Evolutionary conservation across 1,140 invertebrate genomes (phyloP), one percentile per base, ranked within the genome.

Genomic region (Lasioglossum baleicum): DNA sequence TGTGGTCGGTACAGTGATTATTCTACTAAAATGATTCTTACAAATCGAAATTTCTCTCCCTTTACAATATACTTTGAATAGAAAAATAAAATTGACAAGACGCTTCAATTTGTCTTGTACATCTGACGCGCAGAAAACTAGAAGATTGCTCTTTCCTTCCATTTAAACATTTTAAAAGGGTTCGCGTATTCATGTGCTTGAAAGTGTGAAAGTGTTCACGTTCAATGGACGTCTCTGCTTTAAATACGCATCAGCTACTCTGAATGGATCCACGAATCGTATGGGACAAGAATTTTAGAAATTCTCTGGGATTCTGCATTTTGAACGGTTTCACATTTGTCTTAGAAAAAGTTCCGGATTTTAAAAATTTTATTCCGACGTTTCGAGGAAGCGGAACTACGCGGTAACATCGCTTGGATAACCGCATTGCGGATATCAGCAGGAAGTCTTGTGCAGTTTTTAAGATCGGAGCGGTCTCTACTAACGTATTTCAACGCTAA

Each of bases 391-490:
- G 35, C 22, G 44, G 53, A 75, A 67, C 42, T 17, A 67, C 51
- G 64, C 63, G 63, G 64, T 48, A 31, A 26, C 48, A 48, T 17
- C 51, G 51, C 63, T 67, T 26, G 48, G 35, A 56, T 13, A 22
- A 75, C 73, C 64, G 73, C 73, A 75, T 75, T 75, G 73, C 73
- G 35, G 73, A 75, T 75, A 51, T 35, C 40, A 51, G 31, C 35
- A 15, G 51, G 35, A 44, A 44, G 64, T 66, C 48, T 31, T 35
- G 73, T 61, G 11, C 22, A 61, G 60, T 26, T 75, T 75, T 44
- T 15, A 75, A 56, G 22, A n/a, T 22, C 17, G 11, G 17, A 61
- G 31, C 61, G 20, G 22, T 66, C 26, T n/a, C 56, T 56, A 26
- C 42, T 26, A 26, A 48, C n/a, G 17, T 22, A 7, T 6, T 22